These are phyloP conservation scores for Melanotaenia duboulayi DNA, from an alignment of 2,113 vertebrate genomes.

Conservation along the genomic window DNA sequence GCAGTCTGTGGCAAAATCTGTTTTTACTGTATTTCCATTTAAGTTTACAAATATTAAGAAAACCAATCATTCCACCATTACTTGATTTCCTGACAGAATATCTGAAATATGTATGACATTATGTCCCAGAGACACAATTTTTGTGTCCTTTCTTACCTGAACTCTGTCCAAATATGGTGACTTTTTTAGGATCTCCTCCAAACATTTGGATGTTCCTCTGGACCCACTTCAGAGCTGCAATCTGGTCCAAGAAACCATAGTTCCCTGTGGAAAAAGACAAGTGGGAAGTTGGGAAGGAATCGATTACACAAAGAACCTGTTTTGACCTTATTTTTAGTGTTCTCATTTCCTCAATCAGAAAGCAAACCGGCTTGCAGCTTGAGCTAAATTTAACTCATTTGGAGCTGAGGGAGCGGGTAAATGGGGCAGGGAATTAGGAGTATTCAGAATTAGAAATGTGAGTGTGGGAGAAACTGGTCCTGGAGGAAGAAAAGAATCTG, in stretches of 20 bases:
- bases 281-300: not conserved
- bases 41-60: no score
- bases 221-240: conserved; percentile 84
- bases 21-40: no score
- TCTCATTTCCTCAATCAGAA: conserved; percentile 47
- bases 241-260: conserved; percentile 87
- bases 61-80: no score
- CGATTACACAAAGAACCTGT: conserved; percentile 16
- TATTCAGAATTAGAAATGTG: conserved; percentile 35
- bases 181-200: conserved; percentile 82
- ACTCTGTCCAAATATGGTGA: conserved; percentile 85
- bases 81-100: no score
- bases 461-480: not conserved
- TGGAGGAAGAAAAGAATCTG: conserved; percentile 10
- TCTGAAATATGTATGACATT: no score
- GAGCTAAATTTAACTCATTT: conserved; percentile 49
- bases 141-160: conserved; percentile 69
- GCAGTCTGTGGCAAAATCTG: no score
- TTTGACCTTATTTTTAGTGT: conserved; percentile 35
- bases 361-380: conserved; percentile 9
- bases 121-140: not conserved
- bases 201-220: conserved; percentile 83
- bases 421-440: conserved; percentile 32
- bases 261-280: conserved; percentile 73
- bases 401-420: conserved; percentile 36